Conservation (phyloP, 2,888 invertebrate species). For the Apamea crenata region DNA sequence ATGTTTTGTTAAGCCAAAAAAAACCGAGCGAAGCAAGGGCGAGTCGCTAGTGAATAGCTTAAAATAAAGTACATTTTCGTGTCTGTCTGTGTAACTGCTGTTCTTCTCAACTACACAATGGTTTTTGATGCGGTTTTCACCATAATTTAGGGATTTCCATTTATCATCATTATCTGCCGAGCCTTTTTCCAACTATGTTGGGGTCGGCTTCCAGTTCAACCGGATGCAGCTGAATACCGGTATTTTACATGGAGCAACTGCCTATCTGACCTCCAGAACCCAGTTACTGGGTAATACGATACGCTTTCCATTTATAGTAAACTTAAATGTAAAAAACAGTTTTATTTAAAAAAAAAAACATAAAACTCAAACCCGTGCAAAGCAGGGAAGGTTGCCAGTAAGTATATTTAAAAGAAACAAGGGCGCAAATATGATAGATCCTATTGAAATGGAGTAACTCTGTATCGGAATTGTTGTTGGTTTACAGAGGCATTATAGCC, state of each 20-base stretch:
- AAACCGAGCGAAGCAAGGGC: background rate
- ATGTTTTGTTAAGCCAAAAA: background rate
- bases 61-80: background rate
- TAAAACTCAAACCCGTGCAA: too few species aligned
- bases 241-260: too few species aligned
- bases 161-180: too few species aligned
- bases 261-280: too few species aligned
- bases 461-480: constrained; percentile 4
- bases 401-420: constrained; percentile 24
- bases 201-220: too few species aligned
- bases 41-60: background rate
- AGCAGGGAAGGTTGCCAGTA: background rate
- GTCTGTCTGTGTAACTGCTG: background rate
- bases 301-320: background rate
- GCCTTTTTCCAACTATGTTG: too few species aligned
- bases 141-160: background rate
- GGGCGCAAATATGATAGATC: background rate
- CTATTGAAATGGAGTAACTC: constrained; percentile 14
- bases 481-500: background rate
- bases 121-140: background rate
- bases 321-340: background rate
- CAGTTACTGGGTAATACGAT: too few species aligned
- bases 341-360: too few species aligned
- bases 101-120: background rate
- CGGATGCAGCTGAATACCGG: too few species aligned